Percentiles rank a stretch among this genome's conserved stretches.
Conservation (phyloP, 2,797 vertebrate genomes). For the Paguma larvata region DNA sequence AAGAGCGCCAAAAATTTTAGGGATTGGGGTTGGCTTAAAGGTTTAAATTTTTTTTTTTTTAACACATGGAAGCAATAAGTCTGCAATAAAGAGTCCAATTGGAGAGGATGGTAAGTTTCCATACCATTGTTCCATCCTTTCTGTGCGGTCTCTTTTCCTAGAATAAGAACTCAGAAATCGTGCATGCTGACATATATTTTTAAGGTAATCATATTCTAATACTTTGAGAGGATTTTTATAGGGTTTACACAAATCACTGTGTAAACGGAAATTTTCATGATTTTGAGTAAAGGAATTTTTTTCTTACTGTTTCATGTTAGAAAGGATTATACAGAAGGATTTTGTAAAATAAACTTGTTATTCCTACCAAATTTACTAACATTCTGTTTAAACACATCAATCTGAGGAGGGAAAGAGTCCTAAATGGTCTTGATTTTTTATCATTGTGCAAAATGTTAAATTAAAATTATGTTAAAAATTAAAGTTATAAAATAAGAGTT, state of each 20-base stretch:
- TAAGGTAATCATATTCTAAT: constrained; percentile 69
- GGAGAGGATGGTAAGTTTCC: constrained; percentile 88
- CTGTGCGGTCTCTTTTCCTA: constrained; percentile 87
- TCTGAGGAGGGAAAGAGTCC: background rate
- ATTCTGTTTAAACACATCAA: background rate
- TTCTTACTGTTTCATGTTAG: constrained; percentile 48
- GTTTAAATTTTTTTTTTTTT: constrained; percentile 76
- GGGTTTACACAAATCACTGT: background rate
- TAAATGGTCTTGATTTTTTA: constrained; percentile 49
- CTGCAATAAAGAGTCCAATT: constrained; percentile 86
- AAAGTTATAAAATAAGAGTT: constrained; percentile 19
- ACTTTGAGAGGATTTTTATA: constrained; percentile 59
- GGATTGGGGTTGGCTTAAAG: constrained; percentile 85
- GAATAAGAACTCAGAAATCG: constrained; percentile 69
- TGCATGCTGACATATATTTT: constrained; percentile 34
- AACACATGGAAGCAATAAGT: constrained; percentile 91
- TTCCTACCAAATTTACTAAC: constrained; percentile 20
- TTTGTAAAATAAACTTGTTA: background rate
- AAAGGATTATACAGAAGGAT: constrained; percentile 18
- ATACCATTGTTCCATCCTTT: constrained; percentile 88
- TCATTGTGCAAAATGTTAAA: constrained; percentile 7
- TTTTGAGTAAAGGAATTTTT: constrained; percentile 58
- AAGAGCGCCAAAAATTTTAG: constrained; percentile 86
- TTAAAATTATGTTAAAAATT: background rate
- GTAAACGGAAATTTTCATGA: constrained; percentile 42